Base-by-base conservation (phyloP, 2,113 vertebrate genomes). In the Saccopteryx bilineata region DNA sequence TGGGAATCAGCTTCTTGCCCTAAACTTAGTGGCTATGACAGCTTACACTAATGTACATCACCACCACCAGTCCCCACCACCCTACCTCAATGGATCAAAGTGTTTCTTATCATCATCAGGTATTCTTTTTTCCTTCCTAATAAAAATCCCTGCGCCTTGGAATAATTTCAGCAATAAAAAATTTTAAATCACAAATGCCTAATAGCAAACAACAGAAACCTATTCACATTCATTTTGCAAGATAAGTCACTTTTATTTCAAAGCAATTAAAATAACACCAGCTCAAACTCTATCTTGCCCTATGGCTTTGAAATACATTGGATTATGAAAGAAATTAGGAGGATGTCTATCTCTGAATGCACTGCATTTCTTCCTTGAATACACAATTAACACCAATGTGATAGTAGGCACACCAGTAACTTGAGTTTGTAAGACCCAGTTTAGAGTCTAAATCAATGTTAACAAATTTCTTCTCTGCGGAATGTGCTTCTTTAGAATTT, bases 401-500 rank as follows among this genome's bases (percentile, higher is more conserved):
- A 81, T n/a, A 48, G 15, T 54, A 84, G 52, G 46, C 17, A 76
- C 28, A 19, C 72, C 50, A 26, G 76, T 19, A 93, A 56, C n/a
- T 60, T 63, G 74, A 92, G 46, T 85, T 96, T 54, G 78, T 90
- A 72, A 95, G 94, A 74, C 60, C 46, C 28, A 69, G 39, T 39
- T 85, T 14, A 15, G 33, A 84, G 60, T 69, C 74, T 63, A 96
- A 87, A 90, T 95, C 76, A 83, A 31, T 89, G 86, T 61, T 58
- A 71, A 78, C 72, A 74, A 85, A 74, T 65, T 84, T 89, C 54
- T 84, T 28, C 92, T 78, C 68, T 68, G 65, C 82, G 28, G 84
- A 58, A 48, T 87, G 13, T 60, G 56, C 21, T 90, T 31, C 79
- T 82, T 95, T 92, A 79, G 78, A 83, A 95, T 94, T 81, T 93